phyloP scores from a whole-genome alignment of 2,113 vertebrate genomes.

The Poecile atricapillus region DNA sequence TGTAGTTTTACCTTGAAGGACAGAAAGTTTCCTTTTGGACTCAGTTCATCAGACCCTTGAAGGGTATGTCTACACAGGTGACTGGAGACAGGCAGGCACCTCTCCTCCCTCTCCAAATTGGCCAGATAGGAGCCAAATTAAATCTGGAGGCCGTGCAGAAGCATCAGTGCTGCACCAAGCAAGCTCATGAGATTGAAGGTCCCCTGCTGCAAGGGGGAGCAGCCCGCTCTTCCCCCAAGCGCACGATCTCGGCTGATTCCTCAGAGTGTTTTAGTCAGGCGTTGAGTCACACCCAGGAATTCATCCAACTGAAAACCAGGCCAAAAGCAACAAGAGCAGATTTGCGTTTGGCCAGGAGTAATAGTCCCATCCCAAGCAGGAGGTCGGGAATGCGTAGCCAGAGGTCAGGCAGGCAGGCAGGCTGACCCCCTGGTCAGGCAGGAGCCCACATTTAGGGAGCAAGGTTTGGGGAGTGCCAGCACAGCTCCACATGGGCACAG shows the following conservation, averaged over 20 bases:
- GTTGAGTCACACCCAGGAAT: conserved; percentile 12
- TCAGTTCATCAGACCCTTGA: not conserved
- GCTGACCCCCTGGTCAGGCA: not conserved
- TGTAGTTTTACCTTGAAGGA: not conserved
- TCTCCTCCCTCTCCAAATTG: not conserved
- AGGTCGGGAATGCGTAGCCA: not conserved
- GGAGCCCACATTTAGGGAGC: not conserved
- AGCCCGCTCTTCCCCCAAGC: not conserved
- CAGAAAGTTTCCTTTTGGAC: not conserved
- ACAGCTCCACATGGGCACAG: not conserved
- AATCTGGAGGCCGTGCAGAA: not conserved
- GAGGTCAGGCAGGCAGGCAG: not conserved
- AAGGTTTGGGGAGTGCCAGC: not conserved
- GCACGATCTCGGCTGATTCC: not conserved
- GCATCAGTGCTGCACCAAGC: not conserved
- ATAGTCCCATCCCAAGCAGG: not conserved
- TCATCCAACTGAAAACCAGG: not conserved
- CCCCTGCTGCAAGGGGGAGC: accelerated
- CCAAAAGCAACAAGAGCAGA: not conserved
- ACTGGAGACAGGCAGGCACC: not conserved
- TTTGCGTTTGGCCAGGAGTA: not conserved
- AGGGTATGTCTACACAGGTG: not conserved
- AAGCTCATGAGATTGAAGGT: accelerated
- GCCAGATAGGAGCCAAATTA: not conserved
- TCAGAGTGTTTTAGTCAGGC: not conserved